Evolutionary conservation across 37 sponge, comb jelly and placozoan species (phyloP).

Genomic region (Lycopodina hypogea): DNA sequence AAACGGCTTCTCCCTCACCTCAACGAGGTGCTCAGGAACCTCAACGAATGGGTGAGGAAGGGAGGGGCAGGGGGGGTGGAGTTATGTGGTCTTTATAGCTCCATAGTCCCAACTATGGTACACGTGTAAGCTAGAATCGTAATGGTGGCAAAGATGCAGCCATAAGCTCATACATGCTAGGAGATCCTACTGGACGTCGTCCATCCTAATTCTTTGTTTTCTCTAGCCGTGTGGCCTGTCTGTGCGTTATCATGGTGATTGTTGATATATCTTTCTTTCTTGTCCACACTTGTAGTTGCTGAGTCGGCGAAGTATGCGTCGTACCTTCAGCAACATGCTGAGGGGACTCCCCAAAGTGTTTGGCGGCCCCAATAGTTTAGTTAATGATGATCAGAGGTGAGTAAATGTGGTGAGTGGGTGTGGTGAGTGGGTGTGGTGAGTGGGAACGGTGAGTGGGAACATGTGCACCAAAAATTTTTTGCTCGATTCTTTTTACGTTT

Average conservation of each 20-base stretch:
- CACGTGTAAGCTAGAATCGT: not conserved
- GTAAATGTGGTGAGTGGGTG: not conserved
- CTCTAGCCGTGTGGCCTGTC: too few species aligned
- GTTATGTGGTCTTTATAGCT: not conserved
- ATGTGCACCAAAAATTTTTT: too few species aligned
- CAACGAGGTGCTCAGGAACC: slow-evolving; percentile 42
- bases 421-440: not conserved
- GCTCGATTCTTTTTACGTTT: too few species aligned
- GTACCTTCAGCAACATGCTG: slow-evolving; percentile 25
- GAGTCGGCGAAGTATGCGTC: slow-evolving; percentile 33
- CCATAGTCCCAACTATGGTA: not conserved
- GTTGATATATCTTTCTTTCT: too few species aligned
- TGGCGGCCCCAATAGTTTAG: slow-evolving; percentile 22
- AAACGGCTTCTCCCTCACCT: slow-evolving; percentile 53
- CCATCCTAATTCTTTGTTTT: too few species aligned
- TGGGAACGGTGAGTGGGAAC: not conserved
- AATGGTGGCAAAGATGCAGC: too few species aligned
- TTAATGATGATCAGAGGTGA: slow-evolving; percentile 26
- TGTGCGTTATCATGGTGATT: too few species aligned
- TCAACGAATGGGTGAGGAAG: slow-evolving; percentile 62
- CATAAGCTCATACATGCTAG: too few species aligned
- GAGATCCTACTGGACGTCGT: too few species aligned
- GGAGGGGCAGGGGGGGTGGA: not conserved
- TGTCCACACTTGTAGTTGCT: slow-evolving; percentile 21
- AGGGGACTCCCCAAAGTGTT: slow-evolving; percentile 25